Base-by-base conservation (phyloP, 2,113 vertebrate species). In the Ibidorhyncha struthersii region DNA sequence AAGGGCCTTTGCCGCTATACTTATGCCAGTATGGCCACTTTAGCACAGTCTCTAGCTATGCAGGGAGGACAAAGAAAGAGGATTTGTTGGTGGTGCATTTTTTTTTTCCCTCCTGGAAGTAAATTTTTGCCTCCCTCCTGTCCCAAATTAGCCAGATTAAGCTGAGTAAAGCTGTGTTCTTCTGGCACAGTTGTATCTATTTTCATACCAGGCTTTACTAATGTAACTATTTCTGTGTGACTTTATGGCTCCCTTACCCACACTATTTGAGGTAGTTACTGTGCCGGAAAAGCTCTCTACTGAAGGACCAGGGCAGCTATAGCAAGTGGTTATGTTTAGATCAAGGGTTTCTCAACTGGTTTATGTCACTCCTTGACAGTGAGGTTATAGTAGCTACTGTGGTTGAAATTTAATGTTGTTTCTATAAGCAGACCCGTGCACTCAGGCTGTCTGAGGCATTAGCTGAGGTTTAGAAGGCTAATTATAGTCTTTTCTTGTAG, bases 171-270 rank as follows among this genome's bases (percentile, higher is more conserved):
- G 59, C 72, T 74, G 52, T 95, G 45, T 78, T 86, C 22, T 90
- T 56, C 69, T 89, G 40, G 38, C 59, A 83, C 53, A 36, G 32
- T 56, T 70, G 14, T 50, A 50, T 72, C 62, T 94, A 74, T 97
- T 95, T 96, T 95, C 83, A 22, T 67, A 40, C 26, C n/a, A 59
- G 67, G 55, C 20, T 88, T 92, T 90, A 59, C 90, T 80, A 58
- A 14, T 20, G 7, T n/a, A 79, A 81, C 47, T 96, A 25, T 95
- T 95, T 91, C 52, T 95, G 72, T 91, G 56, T 81, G 55, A n/a
- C 55, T 93, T 80, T 63, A 32, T 89, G 78, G 53, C 63, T 95
- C 16, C 80, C 67, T 86, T 83, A 40, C 53, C 59, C 78, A 38
- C 40, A 14, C 26, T 76, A 8, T 84, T 94, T 85, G 69, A 52